Base-by-base conservation (phyloP, 2,888 invertebrate species). In the Rhagonycha lutea region DNA sequence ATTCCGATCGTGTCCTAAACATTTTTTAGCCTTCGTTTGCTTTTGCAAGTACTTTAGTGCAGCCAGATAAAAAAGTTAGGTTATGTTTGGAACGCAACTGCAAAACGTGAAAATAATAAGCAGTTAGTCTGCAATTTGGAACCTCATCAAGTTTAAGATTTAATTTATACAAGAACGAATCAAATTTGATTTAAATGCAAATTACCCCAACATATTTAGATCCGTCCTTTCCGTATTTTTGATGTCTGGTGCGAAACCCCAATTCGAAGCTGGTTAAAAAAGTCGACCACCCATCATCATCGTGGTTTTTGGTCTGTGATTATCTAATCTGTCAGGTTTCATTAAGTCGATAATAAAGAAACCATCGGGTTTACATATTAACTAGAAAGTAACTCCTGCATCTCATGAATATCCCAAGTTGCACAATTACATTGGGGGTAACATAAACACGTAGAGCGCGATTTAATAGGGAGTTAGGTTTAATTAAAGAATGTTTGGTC, bases 401-500 rank as follows among this genome's bases (percentile, higher is more conserved):
- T 72, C 77, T 77, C 77, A 77, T 77, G 77, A 77, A 77, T 77
- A 77, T 70, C 75, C 74, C 70, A 70, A 75, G 70, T 77, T 77
- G 77, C 77, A 77, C 77, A 77, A 77, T 77, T 77, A 78, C 79
- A 74, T 79, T 79, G 72, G 72, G 76, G 78, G 78, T 68, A 78
- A 78, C 80, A 79, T 79, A 81, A 81, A 81, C 81, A 80, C 80
- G 79, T 81, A 79, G 78, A 68, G 79, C 73, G 77, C 79, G 77
- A 77, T 81, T 81, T 81, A 83, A 81, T 80, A 79, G 81, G 79
- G 79, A 80, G 79, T 79, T 81, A 81, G 81, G 80, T 83, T 82
- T 82, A 83, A 82, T 83, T 83, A 82, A 81, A 80, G 82, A 82
- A 82, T 82, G 81, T 80, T 80, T 80, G 81, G 81, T 79, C 80